These are phyloP conservation scores for Protosalanx chinensis DNA, from an alignment of 2,797 vertebrate genomes.

Conservation along the genomic window DNA sequence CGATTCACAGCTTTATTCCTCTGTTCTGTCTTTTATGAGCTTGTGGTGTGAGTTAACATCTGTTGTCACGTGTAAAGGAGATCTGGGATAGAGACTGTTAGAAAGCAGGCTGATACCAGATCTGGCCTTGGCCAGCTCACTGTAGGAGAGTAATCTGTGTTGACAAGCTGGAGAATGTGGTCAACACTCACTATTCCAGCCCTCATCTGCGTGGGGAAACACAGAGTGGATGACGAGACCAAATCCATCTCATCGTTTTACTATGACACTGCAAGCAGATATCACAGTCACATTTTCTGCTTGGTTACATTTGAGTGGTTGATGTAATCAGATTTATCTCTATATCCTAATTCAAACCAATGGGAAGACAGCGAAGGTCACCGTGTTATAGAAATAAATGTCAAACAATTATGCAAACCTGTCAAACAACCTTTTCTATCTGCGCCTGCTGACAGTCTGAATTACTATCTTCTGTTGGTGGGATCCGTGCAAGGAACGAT, in stretches of 20 bases:
- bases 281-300: not conserved
- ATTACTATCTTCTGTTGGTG: not conserved
- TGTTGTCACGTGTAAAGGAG: conserved; percentile 18
- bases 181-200: conserved; percentile 7
- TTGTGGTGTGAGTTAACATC: not conserved
- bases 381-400: not conserved
- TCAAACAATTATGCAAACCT: not conserved
- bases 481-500: not conserved
- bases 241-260: not conserved
- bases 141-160: conserved; percentile 20
- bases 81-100: conserved; percentile 1
- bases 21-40: not conserved
- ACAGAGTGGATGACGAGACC: not conserved
- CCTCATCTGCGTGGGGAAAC: not conserved
- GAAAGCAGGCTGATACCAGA: not conserved
- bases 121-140: not conserved
- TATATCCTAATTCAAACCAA: not conserved
- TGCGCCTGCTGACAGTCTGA: not conserved
- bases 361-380: not conserved
- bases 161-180: conserved; percentile 25
- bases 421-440: not conserved
- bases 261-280: not conserved
- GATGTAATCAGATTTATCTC: not conserved
- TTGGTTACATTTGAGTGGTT: not conserved
- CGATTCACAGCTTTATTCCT: not conserved